Evolutionary conservation across 2,888 invertebrate genomes (phyloP).

Genomic region (Lordiphosa andalusiaca): DNA sequence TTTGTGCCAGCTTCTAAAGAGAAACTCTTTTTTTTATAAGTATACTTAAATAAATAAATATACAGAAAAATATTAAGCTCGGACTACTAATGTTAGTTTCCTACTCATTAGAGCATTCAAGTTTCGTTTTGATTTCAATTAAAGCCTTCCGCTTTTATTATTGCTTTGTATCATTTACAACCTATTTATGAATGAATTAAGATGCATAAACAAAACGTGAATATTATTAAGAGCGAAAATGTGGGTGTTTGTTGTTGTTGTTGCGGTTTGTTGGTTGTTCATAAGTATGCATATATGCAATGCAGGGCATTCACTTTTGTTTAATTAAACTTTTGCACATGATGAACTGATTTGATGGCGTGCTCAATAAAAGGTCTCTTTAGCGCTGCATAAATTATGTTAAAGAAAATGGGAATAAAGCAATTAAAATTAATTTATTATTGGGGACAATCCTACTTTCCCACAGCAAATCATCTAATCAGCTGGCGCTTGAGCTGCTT

Average conservation of each 20-base stretch:
- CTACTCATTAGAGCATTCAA: slow-evolving; percentile 7
- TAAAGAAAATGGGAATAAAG: not conserved
- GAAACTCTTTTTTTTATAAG: too few relatives aligned
- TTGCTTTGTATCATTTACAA: slow-evolving; percentile 32
- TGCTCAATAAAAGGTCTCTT: slow-evolving; percentile 16
- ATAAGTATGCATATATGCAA: slow-evolving; percentile 19
- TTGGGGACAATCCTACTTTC: not conserved
- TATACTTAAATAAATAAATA: too few relatives aligned
- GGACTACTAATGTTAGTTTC: too few relatives aligned
- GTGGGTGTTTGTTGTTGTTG: slow-evolving; percentile 6
- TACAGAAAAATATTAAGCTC: too few relatives aligned
- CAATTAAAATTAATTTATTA: not conserved
- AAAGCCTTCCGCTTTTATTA: slow-evolving; percentile 13
- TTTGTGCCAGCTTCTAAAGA: too few relatives aligned
- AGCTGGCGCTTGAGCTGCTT: slow-evolving; percentile 42
- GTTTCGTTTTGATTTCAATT: not conserved
- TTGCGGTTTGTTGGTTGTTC: slow-evolving; percentile 1
- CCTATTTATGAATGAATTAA: slow-evolving; percentile 56
- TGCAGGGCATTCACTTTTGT: slow-evolving; percentile 53
- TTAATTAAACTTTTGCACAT: slow-evolving; percentile 20
- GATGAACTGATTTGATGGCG: slow-evolving; percentile 6
- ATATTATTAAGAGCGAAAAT: not conserved
- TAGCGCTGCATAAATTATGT: slow-evolving; percentile 34
- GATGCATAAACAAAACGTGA: slow-evolving; percentile 23
- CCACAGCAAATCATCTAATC: slow-evolving; percentile 17